Conservation (phyloP, 37 sponge, comb jelly and placozoan species). For the Aplysina aerophoba region DNA sequence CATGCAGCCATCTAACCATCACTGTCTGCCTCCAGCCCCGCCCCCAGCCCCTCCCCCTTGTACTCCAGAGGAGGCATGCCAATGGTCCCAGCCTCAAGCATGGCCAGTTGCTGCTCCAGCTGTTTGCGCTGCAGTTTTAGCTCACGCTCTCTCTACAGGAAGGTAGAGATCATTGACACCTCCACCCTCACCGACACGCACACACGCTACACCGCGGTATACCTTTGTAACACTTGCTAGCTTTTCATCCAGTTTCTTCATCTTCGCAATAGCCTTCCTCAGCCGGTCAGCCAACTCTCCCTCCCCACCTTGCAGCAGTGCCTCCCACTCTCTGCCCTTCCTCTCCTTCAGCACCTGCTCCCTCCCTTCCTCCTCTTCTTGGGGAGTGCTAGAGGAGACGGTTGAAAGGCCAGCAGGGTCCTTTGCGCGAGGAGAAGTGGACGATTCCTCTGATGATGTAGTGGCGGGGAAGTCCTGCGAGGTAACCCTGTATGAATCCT, state of each 20-base stretch:
- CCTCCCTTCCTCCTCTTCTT: too few species aligned
- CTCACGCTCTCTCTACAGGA: conserved; percentile 52
- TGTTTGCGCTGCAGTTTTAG: conserved; percentile 64
- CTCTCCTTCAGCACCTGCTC: too few species aligned
- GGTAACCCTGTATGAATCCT: too few species aligned
- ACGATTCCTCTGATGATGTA: too few species aligned
- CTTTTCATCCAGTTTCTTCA: conserved; percentile 38
- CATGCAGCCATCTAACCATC: neutral
- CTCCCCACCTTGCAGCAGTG: neutral
- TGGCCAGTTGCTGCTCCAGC: conserved; percentile 51
- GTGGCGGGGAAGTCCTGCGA: too few species aligned
- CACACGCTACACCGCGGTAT: neutral
- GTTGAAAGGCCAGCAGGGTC: too few species aligned
- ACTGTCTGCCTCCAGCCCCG: neutral
- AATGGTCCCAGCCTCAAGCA: neutral
- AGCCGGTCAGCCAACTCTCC: conserved; percentile 3
- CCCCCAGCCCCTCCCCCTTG: neutral
- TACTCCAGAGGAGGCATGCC: neutral
- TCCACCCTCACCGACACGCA: neutral
- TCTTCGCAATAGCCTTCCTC: conserved; percentile 41
- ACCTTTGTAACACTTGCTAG: conserved; percentile 32
- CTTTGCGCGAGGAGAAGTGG: too few species aligned
- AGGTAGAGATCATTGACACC: neutral
- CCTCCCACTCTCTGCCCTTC: too few species aligned
- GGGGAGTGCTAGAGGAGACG: too few species aligned